Base-by-base conservation (phyloP, 2,113 vertebrate species). In the Leptobrachium leishanense region DNA sequence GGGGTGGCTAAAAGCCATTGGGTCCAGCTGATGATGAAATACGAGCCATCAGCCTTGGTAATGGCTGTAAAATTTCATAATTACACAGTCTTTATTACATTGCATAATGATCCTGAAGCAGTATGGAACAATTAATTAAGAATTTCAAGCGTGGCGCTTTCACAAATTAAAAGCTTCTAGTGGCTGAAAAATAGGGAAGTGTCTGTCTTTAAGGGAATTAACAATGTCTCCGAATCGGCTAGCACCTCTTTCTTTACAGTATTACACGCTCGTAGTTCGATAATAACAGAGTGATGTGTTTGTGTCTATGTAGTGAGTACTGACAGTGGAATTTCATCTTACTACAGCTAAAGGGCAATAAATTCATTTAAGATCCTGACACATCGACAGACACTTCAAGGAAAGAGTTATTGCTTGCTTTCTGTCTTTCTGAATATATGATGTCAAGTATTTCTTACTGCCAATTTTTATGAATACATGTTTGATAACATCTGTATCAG, bases 51-150 rank as follows among this genome's bases (percentile, higher is more conserved):
- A 97, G 96, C 95, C 95, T 94, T 92, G 92, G 97, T 99, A 99
- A 99, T 99, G 96, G 98, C 97, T 99, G 97, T 99, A 98, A 99
- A 99, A 99, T 99, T 97, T 99, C 95, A 99, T 99, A 99, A 99
- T 99, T 99, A 99, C 98, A 99, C 92, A 94, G 96, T 95, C 96
- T 98, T 99, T 99, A 99, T 99, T 99, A 95, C 98, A 96, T 96
- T 98, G 98, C 98, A 98, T 98, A 98, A 99, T 99, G 97, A 98
- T 97, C 98, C 96, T 94, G 95, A 96, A 97, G 97, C 96, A 97
- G 96, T 98, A 97, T 98, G 96, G 96, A 97, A 99, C 97, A 99
- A 99, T 99, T 99, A 99, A 99, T 99, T 99, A 99, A 98, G 96
- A 99, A 98, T 98, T 98, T 98, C 95, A 98, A 94, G 94, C 95